Evolutionary conservation across 2,113 vertebrate genomes (phyloP), one percentile per base, ranked within the genome.

Genomic region (Monarcha castaneiventris): DNA sequence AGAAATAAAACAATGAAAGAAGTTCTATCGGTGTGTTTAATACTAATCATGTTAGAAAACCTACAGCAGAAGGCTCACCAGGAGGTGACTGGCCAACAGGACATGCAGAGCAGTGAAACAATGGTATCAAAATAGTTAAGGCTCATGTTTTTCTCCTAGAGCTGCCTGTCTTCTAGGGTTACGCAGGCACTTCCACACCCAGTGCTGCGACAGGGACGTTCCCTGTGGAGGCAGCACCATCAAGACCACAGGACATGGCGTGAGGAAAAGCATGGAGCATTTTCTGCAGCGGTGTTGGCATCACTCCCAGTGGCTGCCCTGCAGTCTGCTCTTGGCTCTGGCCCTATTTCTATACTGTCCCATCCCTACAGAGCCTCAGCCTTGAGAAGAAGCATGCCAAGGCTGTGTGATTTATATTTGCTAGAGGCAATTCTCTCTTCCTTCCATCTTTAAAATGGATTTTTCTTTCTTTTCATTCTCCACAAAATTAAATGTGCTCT

Each of bases 171-270:
- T 81, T 73, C 46, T 41, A 58, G 43, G 26, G n/a, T 29, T 83
- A 10, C 0, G 0, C 2, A 6, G 58, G 66, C 33, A 76, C 35
- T 73, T 93, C 16, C 55, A 85, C 25, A 69, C 1, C 41, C 46
- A 30, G 41, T 44, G 44, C 32, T 62, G 27, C 21, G 49, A 54
- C 3, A 58, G 14, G 29, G 75, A 73, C 0, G 1, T 33, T 89
- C 56, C 41, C 62, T 25, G 17, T 59, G 64, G 43, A 81, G 32
- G 52, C n/a, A 92, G 37, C 32, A 29, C 49, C 73, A 62, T 33
- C 39, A 79, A 61, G 27, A 79, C 9, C 69, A 35, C 7, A 44
- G 58, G 54, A 33, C 41, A 58, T 8, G 35, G 59, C 0, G 0
- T 10, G 35, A 78, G 25, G 66, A 54, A 62, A 82, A 78, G 61